phyloP scores from a whole-genome alignment of 2,888 invertebrate genomes.

The Eueremaeus valkanovi region DNA sequence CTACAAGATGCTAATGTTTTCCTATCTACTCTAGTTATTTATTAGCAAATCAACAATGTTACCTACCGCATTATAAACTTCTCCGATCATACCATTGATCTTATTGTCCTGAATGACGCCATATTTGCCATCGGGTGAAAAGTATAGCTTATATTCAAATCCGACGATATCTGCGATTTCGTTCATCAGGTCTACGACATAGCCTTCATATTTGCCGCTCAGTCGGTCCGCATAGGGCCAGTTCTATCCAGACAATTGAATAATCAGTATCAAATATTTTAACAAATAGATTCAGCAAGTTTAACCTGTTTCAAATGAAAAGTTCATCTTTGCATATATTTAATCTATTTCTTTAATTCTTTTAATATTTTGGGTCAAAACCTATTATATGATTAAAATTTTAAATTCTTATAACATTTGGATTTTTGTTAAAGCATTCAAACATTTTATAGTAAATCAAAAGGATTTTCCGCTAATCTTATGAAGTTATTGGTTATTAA shows the following conservation, averaged over 20 bases:
- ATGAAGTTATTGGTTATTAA: too few species aligned
- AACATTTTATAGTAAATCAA: too few species aligned
- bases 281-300: not conserved
- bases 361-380: too few species aligned
- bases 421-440: too few species aligned
- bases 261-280: not conserved
- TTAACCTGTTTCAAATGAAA: too few species aligned
- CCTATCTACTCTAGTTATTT: too few species aligned
- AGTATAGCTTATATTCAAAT: conserved; percentile 36
- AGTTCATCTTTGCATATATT: too few species aligned
- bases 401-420: too few species aligned
- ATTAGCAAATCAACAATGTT: not conserved
- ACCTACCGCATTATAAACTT: conserved; percentile 39
- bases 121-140: conserved; percentile 39
- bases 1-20: too few species aligned
- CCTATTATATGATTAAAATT: too few species aligned
- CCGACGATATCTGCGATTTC: conserved; percentile 30
- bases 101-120: conserved; percentile 17
- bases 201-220: conserved; percentile 39
- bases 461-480: too few species aligned
- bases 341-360: too few species aligned
- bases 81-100: conserved; percentile 40
- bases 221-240: conserved; percentile 40
- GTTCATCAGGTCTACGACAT: conserved; percentile 38
- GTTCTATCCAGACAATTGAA: conserved; percentile 13